These are phyloP conservation scores for Onchidella celtica DNA, from an alignment of 2,888 invertebrate genomes.

Conservation along the genomic window DNA sequence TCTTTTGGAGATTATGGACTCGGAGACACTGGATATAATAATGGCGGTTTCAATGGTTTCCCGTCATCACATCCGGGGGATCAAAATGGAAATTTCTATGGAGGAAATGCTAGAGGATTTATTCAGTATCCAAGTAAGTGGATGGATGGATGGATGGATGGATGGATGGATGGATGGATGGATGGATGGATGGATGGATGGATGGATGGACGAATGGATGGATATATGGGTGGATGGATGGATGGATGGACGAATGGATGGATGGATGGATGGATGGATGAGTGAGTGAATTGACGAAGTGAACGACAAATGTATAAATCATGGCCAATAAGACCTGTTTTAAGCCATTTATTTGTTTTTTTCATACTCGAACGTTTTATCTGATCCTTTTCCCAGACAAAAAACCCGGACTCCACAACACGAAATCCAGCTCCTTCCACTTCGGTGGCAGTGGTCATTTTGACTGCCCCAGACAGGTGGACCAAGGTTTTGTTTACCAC, in stretches of 20 bases:
- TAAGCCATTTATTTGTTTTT: neutral
- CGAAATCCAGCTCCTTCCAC: neutral
- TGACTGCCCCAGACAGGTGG: neutral
- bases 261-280: neutral
- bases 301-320: too few relatives aligned
- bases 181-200: neutral
- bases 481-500: neutral
- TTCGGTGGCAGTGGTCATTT: neutral
- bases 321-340: too few relatives aligned
- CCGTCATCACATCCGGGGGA: neutral
- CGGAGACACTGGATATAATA: neutral
- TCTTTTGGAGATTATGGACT: neutral
- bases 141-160: neutral
- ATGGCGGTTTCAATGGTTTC: neutral
- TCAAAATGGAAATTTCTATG: conserved; percentile 5
- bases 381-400: neutral
- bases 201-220: neutral
- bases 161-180: neutral
- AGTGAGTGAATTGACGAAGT: too few relatives aligned
- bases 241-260: neutral
- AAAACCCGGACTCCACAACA: neutral
- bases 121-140: neutral
- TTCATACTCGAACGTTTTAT: neutral
- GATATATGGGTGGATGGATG: neutral
- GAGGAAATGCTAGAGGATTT: neutral